phyloP scores from a whole-genome alignment of 2,888 invertebrate species.

The Pseudococcus viburni region DNA sequence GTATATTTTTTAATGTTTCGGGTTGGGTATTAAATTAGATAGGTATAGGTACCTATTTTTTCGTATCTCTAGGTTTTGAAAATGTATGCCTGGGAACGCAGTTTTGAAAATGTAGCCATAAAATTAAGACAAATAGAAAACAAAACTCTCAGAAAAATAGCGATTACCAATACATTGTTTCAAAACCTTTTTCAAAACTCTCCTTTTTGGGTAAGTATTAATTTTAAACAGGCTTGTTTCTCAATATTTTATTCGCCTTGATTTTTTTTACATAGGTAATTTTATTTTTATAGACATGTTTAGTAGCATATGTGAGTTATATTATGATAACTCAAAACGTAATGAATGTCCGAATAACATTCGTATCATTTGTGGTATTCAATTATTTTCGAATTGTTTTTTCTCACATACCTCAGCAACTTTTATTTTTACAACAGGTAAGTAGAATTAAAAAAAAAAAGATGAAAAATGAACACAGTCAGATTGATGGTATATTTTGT shows the following conservation, averaged over 20 bases:
- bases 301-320: conserved; percentile 91
- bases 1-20: background rate
- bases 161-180: background rate
- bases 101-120: conserved; percentile 75
- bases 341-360: conserved; percentile 91
- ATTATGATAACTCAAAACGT: conserved; percentile 86
- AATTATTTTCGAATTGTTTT: conserved; percentile 97
- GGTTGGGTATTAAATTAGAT: too few species aligned
- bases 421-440: conserved; percentile 33
- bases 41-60: too few species aligned
- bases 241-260: background rate
- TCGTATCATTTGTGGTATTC: conserved; percentile 96
- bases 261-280: too few species aligned
- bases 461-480: background rate
- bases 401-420: conserved; percentile 84
- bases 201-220: background rate
- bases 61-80: conserved; percentile 73
- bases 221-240: background rate
- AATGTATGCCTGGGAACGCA: conserved; percentile 77
- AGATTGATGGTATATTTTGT: background rate
- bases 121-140: conserved; percentile 71
- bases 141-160: conserved; percentile 10
- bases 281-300: conserved; percentile 71
- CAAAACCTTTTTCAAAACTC: background rate
- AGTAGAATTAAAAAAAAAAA: background rate